These are phyloP conservation scores for Laterallus jamaicensis DNA, from an alignment of 2,113 vertebrate genomes.

Conservation along the genomic window DNA sequence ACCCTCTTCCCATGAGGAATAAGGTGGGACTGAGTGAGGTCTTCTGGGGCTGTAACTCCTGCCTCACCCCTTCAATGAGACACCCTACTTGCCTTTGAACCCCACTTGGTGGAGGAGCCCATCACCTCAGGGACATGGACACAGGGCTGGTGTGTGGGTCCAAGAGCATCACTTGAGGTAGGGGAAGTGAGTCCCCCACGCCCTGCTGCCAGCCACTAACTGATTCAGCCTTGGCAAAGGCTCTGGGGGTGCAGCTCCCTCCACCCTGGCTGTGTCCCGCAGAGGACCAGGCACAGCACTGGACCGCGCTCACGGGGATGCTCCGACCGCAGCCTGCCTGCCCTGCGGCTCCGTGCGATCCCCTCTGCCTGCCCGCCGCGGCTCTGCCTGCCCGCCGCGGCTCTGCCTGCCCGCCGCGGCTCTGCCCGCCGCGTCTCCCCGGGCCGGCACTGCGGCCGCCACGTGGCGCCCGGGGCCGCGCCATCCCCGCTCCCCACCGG, in stretches of 20 bases:
- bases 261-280: neutral
- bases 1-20: neutral
- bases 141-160: neutral
- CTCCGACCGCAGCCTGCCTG: neutral
- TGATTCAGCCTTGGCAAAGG: rapidly evolving
- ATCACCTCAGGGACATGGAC: rapidly evolving
- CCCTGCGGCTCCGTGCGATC: neutral
- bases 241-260: neutral
- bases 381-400: too few species aligned
- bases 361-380: too few species aligned
- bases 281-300: neutral
- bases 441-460: neutral
- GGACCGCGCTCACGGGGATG: neutral
- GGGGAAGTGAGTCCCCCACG: rapidly evolving
- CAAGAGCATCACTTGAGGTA: neutral
- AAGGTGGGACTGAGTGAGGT: neutral
- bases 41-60: neutral
- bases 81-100: neutral
- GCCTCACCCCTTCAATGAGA: neutral
- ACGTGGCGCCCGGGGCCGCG: neutral
- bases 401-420: too few species aligned
- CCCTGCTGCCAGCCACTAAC: neutral
- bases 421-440: too few species aligned
- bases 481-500: neutral
- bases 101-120: neutral